These are phyloP conservation scores for Eueremaeus valkanovi DNA, from an alignment of 2,888 invertebrate species.

Conservation along the genomic window DNA sequence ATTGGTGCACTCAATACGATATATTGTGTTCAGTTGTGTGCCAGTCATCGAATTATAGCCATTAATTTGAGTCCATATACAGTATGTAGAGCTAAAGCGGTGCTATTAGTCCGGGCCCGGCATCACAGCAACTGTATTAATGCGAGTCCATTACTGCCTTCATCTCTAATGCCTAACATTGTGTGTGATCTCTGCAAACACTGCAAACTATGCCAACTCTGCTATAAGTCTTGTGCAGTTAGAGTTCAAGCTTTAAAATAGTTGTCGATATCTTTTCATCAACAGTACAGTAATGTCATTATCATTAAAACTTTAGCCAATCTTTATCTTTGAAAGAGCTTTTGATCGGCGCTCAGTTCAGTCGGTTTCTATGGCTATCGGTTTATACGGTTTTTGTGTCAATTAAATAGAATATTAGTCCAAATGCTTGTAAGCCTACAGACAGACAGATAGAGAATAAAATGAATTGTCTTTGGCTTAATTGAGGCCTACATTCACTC, in stretches of 20 bases:
- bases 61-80: slow-evolving; percentile 25
- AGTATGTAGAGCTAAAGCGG: not conserved
- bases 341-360: not conserved
- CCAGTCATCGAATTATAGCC: slow-evolving; percentile 13
- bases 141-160: slow-evolving; percentile 22
- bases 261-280: not conserved
- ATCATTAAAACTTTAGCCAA: slow-evolving; percentile 28
- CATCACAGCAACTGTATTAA: not conserved
- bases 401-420: slow-evolving; percentile 15
- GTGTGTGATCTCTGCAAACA: slow-evolving; percentile 7
- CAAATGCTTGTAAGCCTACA: not conserved
- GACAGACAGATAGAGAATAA: not conserved
- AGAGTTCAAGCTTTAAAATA: slow-evolving; percentile 24
- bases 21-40: slow-evolving; percentile 23
- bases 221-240: not conserved
- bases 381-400: not conserved
- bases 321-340: not conserved
- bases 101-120: not conserved
- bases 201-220: not conserved
- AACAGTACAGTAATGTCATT: not conserved
- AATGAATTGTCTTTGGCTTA: not conserved
- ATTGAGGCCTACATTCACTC: slow-evolving; percentile 3
- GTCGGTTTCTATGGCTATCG: not conserved
- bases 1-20: not conserved
- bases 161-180: slow-evolving; percentile 23